Base-by-base conservation (phyloP, 2,113 vertebrate species). In the Serinus canaria region DNA sequence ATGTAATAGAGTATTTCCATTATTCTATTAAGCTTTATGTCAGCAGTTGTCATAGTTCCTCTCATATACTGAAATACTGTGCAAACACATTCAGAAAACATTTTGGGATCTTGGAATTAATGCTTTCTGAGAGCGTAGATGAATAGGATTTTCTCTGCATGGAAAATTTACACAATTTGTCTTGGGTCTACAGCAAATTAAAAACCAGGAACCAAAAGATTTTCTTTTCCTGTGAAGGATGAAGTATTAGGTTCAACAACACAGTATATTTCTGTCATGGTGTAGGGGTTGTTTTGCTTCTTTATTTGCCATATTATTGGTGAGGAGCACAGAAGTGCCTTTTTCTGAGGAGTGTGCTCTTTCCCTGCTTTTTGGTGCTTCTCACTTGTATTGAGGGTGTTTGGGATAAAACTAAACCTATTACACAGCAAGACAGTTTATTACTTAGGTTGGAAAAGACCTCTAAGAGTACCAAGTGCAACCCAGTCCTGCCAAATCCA, bases 1-100 rank as follows among this genome's bases (percentile, higher is more conserved):
- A 92, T 92, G 86, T 94, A 94, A 95, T 88, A 90, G 76, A 96
- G 83, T 86, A 94, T 95, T 94, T 82, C 96, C 92, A 93, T 96
- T 96, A 94, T 95, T 93, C 83, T 95, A 89, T 90, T 94, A 96
- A 83, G 94, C 68, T 89, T 92, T 90, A 81, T 96, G 83, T 93
- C 83, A 92, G 83, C 90, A 93, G 90, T 96, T 92, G 90, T 94
- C 88, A 69, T 52, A 88, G 84, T 68, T 95, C 76, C 73, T 88
- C 80, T 95, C 64, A 28, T 70, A 39, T 39, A 39, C 79, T 18
- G 55, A 93, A 92, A 94, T 67, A 74, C 43, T 63, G 33, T 35
- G 47, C 59, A 93, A 89, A 87, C 21, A 35, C 3, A 0, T n/a
- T 85, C 68, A 73, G 50, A 94, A 66, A 87, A 55, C 30, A 52